Evolutionary conservation across 2,888 invertebrate species (phyloP).

Genomic region (Drosophila fulvimacula): DNA sequence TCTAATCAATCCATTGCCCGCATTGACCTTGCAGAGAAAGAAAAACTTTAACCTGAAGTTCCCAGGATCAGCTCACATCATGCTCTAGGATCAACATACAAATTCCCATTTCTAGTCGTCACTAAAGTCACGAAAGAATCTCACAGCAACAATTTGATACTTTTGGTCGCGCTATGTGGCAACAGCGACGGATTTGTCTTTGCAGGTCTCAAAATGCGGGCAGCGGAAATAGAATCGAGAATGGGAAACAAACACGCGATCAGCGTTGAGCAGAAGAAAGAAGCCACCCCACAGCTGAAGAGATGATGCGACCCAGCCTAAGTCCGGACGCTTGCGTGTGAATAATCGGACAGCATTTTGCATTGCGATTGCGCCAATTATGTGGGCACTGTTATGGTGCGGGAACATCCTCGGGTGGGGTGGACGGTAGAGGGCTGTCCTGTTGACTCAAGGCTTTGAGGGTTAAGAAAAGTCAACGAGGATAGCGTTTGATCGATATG

Average conservation of each 20-base stretch:
- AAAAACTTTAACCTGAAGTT: conserved; percentile 39
- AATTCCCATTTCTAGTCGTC: conserved; percentile 66
- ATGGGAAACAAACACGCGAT: conserved; percentile 73
- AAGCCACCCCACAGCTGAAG: conserved; percentile 60
- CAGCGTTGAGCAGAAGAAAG: conserved; percentile 45
- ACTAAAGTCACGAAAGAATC: conserved; percentile 59
- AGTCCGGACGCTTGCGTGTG: conserved; percentile 57
- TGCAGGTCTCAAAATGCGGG: conserved; percentile 75
- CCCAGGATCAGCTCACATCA: conserved; percentile 48
- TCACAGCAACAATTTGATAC: conserved; percentile 74
- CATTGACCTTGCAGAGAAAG: conserved; percentile 49
- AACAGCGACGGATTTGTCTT: conserved; percentile 51
- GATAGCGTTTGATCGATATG: conserved; percentile 62
- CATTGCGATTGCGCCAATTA: conserved; percentile 68
- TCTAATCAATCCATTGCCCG: conserved; percentile 42
- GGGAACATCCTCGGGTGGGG: conserved; percentile 36
- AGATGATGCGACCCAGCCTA: conserved; percentile 45
- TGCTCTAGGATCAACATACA: conserved; percentile 46
- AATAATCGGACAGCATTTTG: conserved; percentile 73
- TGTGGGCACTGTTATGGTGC: conserved; percentile 59
- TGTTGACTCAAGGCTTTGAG: conserved; percentile 26
- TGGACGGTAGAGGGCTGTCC: conserved; percentile 36
- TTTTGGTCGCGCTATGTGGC: conserved; percentile 71
- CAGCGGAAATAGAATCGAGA: conserved; percentile 59
- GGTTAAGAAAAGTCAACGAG: conserved; percentile 53